Percentiles rank a stretch among this genome's conserved stretches.
Evolutionary conservation across 2,797 vertebrate genomes (phyloP).

Genomic region (Buphagus erythrorhynchus): DNA sequence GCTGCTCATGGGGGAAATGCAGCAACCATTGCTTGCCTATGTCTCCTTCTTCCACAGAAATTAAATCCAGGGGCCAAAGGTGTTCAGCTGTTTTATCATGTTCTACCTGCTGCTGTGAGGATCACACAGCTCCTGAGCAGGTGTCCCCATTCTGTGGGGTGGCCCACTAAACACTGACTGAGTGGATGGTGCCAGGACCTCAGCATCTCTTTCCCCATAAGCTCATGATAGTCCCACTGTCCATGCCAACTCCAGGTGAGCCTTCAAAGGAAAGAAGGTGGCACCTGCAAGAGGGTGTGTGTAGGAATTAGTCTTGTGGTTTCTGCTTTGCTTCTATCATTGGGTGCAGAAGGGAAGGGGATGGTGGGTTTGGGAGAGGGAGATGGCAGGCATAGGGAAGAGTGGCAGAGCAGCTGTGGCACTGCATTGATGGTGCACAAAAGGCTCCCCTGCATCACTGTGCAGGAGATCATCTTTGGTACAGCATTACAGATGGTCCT

Average conservation of each 20-base stretch:
- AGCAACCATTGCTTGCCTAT: background rate
- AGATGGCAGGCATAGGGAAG: background rate
- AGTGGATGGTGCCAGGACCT: background rate
- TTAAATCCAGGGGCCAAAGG: background rate
- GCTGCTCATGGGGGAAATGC: background rate
- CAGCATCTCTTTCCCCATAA: background rate
- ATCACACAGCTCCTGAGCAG: background rate
- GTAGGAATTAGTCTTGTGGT: background rate
- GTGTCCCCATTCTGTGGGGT: background rate
- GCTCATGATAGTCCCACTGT: background rate
- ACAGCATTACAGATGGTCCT: background rate
- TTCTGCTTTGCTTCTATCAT: background rate
- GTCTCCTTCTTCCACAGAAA: background rate
- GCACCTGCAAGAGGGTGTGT: background rate
- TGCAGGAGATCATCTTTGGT: background rate
- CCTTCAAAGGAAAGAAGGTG: background rate
- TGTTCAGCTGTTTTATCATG: background rate
- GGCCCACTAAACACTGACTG: background rate
- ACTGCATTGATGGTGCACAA: fast-evolving
- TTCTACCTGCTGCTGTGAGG: background rate
- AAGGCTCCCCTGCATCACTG: background rate
- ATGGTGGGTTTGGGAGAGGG: background rate
- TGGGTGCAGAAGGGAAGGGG: background rate
- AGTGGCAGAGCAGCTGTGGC: background rate
- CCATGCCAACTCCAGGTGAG: background rate